Conservation (phyloP, 2,888 invertebrate species). For the Pterobdella sp. region DNA sequence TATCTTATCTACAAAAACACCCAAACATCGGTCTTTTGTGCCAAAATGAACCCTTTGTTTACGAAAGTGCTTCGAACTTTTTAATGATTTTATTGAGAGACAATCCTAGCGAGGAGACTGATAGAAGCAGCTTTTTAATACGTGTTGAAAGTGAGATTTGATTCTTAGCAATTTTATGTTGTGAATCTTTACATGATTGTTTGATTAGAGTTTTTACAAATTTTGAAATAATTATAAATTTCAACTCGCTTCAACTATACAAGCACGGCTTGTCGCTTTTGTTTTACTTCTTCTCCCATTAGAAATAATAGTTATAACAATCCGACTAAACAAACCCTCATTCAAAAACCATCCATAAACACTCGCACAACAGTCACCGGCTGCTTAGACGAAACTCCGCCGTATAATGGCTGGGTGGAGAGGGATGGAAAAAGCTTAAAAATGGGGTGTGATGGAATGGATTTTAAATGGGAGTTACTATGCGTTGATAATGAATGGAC, state of each 20-base stretch:
- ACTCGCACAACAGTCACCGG: slow-evolving; percentile 28
- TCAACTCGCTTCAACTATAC: not conserved
- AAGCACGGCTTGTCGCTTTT: not conserved
- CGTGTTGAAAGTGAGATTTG: not conserved
- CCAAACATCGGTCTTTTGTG: not conserved
- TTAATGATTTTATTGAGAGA: not conserved
- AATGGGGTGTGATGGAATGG: slow-evolving; percentile 22
- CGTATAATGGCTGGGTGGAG: slow-evolving; percentile 22
- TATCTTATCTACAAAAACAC: not conserved
- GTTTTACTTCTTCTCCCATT: no score
- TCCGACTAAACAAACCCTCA: no score
- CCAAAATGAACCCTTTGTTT: not conserved
- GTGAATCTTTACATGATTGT: not conserved
- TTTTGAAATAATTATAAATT: not conserved
- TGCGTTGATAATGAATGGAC: slow-evolving; percentile 26
- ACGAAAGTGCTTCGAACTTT: not conserved
- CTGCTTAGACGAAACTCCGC: slow-evolving; percentile 28
- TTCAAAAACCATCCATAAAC: no score
- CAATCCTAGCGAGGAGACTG: not conserved
- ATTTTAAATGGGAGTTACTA: slow-evolving; percentile 21
- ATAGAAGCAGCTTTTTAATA: not conserved
- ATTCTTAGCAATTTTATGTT: not conserved
- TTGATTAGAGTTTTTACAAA: not conserved
- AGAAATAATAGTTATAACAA: no score
- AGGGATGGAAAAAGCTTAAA: slow-evolving; percentile 17